These are phyloP conservation scores for Oceanodroma leucorhoa DNA, from an alignment of 2,797 vertebrate genomes.

Conservation along the genomic window DNA sequence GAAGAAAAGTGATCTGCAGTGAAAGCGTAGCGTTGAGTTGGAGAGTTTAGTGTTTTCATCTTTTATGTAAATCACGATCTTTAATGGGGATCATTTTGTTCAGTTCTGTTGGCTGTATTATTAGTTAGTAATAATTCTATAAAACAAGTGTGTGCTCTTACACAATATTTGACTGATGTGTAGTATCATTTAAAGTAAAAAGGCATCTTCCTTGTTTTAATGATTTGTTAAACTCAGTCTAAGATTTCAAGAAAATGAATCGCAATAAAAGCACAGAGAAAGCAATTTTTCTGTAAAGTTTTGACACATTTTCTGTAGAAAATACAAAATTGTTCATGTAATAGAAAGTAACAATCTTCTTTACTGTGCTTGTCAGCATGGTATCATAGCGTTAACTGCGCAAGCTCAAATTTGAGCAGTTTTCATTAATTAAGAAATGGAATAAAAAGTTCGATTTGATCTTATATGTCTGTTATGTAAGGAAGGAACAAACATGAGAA, in stretches of 20 bases:
- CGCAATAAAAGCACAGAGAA: background rate
- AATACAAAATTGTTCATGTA: background rate
- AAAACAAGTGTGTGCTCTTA: background rate
- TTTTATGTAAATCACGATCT: background rate
- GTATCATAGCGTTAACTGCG: background rate
- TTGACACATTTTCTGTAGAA: background rate
- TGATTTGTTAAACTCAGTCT: background rate
- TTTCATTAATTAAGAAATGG: background rate
- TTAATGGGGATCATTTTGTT: background rate
- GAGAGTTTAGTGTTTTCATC: background rate
- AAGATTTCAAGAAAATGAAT: background rate
- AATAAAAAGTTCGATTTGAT: background rate
- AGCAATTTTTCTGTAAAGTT: background rate
- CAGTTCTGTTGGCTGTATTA: background rate
- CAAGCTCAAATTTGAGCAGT: background rate
- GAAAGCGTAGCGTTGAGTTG: background rate
- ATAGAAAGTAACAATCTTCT: background rate
- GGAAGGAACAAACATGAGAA: background rate
- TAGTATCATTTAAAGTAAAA: background rate
- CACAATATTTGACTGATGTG: background rate
- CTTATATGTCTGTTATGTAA: background rate
- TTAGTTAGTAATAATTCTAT: background rate
- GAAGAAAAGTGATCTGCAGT: background rate
- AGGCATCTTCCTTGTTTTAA: background rate
- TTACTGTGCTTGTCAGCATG: background rate